A percentile compares a stretch with the other conserved stretches of the same genome.
These are phyloP conservation scores for Anorthoa munda DNA, from an alignment of 2,888 invertebrate genomes.

Conservation along the genomic window DNA sequence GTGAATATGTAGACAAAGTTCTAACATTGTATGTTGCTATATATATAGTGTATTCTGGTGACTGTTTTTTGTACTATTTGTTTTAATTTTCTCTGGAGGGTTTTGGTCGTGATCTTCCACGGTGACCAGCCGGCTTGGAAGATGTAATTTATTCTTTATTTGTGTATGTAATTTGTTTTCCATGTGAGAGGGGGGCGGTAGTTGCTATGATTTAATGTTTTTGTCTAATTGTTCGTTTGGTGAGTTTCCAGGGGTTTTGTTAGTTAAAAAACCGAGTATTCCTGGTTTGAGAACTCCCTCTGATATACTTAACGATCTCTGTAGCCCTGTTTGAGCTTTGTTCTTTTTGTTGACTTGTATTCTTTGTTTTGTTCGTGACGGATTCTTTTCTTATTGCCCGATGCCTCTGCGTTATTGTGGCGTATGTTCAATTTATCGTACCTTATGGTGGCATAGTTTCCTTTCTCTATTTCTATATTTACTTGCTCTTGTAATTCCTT, in stretches of 20 bases:
- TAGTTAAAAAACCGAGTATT: slow-evolving; percentile 8
- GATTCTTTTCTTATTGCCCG: slow-evolving; percentile 15
- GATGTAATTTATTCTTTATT: no score
- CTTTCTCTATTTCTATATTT: slow-evolving; percentile 19
- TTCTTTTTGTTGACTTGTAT: slow-evolving; percentile 17
- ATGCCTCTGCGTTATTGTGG: background rate
- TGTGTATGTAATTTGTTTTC: no score
- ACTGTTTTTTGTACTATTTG: background rate
- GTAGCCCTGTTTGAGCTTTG: slow-evolving; percentile 12
- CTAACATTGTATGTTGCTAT: no score
- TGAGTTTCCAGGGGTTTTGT: slow-evolving; percentile 4
- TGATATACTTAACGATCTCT: slow-evolving; percentile 5
- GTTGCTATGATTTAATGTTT: background rate
- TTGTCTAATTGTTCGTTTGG: slow-evolving; percentile 1
- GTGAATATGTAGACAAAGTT: background rate
- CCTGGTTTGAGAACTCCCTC: slow-evolving; percentile 18
- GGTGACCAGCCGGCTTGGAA: slow-evolving; percentile 1
- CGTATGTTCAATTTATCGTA: slow-evolving; percentile 18
- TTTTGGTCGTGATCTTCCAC: slow-evolving; percentile 3
- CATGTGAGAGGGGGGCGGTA: no score
- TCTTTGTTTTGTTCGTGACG: background rate
- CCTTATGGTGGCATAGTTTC: slow-evolving; percentile 13
- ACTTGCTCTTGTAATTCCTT: slow-evolving; percentile 13
- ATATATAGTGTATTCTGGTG: no score
- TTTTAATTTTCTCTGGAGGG: background rate